Conservation (phyloP, 2,888 invertebrate genomes). For the Rhorus exstirpatorius region DNA sequence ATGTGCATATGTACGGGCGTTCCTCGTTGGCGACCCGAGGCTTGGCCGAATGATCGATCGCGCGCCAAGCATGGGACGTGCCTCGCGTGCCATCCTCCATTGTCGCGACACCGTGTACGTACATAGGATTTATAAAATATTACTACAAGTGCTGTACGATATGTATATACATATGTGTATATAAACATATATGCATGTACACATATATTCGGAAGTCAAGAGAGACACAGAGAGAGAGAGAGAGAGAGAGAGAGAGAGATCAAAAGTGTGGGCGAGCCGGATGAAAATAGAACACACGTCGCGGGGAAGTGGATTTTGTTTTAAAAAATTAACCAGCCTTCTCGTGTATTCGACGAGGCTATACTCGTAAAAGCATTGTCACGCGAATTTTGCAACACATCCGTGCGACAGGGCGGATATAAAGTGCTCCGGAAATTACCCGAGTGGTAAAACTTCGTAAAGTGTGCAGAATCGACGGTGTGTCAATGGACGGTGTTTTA, state of each 20-base stretch:
- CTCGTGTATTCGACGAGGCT: slow-evolving; percentile 2
- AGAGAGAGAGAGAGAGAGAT: background rate
- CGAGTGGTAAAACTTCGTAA: background rate
- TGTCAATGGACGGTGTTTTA: too few species aligned
- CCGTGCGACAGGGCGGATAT: background rate
- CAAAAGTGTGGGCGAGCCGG: slow-evolving; percentile 6
- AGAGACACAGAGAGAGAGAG: background rate
- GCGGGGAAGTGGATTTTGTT: slow-evolving; percentile 40
- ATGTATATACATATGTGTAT: slow-evolving; percentile 16
- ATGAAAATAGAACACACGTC: slow-evolving; percentile 31
- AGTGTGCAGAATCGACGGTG: too few species aligned
- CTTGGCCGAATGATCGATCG: slow-evolving; percentile 72
- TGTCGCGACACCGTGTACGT: slow-evolving; percentile 69
- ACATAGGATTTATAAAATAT: slow-evolving; percentile 71
- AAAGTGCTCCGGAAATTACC: slow-evolving; percentile 1
- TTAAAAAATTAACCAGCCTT: slow-evolving; percentile 35
- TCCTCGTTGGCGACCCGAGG: slow-evolving; percentile 58
- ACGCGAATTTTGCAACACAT: background rate
- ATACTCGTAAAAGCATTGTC: slow-evolving; percentile 3
- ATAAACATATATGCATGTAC: background rate
- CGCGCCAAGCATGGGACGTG: slow-evolving; percentile 67
- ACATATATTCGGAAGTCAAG: background rate
- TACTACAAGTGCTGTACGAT: slow-evolving; percentile 57
- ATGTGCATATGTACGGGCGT: slow-evolving; percentile 3
- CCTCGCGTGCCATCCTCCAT: slow-evolving; percentile 73